Evolutionary conservation across 1,140 invertebrate species (phyloP), one percentile per base, ranked within the genome.

Genomic region (Calycopis cecrops): DNA sequence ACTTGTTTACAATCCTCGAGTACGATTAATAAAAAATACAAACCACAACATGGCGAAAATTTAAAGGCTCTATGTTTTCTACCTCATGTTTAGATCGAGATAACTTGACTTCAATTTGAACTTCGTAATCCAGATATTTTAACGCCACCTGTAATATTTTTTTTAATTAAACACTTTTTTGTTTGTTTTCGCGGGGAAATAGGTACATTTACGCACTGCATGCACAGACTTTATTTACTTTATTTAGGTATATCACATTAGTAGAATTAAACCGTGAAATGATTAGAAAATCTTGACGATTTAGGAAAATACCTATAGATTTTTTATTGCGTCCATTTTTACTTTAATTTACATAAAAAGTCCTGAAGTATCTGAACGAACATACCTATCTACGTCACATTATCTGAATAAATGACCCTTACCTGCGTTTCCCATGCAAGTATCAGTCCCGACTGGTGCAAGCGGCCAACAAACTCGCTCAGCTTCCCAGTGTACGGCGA

Each of bases 341-440:
- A n/a, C n/a, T n/a, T n/a, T n/a, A n/a, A n/a, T n/a, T n/a, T n/a
- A n/a, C n/a, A n/a, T n/a, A n/a, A n/a, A n/a, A n/a, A n/a, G n/a
- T n/a, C n/a, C n/a, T n/a, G n/a, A n/a, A n/a, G n/a, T n/a, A n/a
- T n/a, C n/a, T n/a, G n/a, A n/a, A n/a, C n/a, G n/a, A n/a, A n/a
- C n/a, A n/a, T n/a, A 48, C 38, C 11, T 3, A 18, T n/a, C 14
- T 18, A 47, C 28, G 21, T 44, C 11, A n/a, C n/a, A n/a, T n/a
- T n/a, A 47, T 16, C 44, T 18, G 21, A 12, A 4, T 0, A 18
- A 10, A 33, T 49, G 40, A 54, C 33, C 12, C 17, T 28, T 44
- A 87, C 87, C 72, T 88, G 85, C 14, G 82, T 86, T 62, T 88
- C 87, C 85, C 85, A 88, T 52, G 80, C 73, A 9, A 85, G 63